Conservation (phyloP, 2,113 vertebrate genomes). For the Orycteropus afer region DNA sequence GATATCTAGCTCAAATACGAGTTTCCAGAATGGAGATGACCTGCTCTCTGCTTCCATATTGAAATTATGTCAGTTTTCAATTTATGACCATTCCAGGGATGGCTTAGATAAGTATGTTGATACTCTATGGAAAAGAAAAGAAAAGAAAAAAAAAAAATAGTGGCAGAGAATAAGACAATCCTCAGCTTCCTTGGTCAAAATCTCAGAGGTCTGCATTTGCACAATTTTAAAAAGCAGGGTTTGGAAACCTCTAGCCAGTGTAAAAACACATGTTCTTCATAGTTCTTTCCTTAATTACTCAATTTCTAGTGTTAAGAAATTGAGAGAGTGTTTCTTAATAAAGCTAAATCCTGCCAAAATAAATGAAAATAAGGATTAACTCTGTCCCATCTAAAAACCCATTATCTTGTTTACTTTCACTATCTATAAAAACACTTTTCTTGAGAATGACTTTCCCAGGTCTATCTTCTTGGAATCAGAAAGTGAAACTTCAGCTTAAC, state of each 20-base stretch:
- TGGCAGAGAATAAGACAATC: not conserved
- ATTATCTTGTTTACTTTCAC: not conserved
- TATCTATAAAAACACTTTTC: not conserved
- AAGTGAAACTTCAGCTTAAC: not conserved
- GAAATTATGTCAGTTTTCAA: not conserved
- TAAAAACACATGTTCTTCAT: conserved; percentile 75
- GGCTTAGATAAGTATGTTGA: not conserved
- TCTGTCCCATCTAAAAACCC: not conserved
- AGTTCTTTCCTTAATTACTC: conserved; percentile 47
- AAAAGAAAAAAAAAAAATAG: not conserved
- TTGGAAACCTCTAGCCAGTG: not conserved
- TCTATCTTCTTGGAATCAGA: not conserved
- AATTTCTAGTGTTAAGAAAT: conserved; percentile 72
- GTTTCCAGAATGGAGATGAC: not conserved
- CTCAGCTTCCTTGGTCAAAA: not conserved
- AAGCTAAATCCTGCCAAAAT: not conserved
- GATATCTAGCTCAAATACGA: not conserved
- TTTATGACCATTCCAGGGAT: not conserved
- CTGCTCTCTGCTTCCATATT: not conserved
- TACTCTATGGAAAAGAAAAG: not conserved
- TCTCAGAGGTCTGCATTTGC: not conserved
- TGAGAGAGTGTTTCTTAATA: conserved; percentile 35
- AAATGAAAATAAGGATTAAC: not conserved
- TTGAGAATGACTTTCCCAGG: not conserved
- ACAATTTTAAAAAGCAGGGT: not conserved